Conservation (phyloP, 2,113 vertebrate genomes). For the Oryzias melastigma region DNA sequence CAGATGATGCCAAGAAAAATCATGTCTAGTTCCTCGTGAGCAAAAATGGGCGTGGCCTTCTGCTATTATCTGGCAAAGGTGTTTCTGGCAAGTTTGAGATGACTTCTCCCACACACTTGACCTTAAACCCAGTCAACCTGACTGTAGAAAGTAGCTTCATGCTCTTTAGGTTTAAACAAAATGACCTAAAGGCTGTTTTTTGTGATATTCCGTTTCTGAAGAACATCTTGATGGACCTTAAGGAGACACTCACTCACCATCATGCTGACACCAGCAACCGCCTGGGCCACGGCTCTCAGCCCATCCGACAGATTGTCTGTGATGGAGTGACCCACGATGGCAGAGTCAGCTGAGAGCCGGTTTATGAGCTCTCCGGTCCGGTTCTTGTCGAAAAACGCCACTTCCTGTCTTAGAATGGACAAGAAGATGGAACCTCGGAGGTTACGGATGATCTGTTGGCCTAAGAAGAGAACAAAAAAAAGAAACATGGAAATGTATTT, state of each 20-base stretch:
- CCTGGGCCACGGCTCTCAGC: conserved; percentile 89
- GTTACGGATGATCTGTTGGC: conserved; percentile 89
- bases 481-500: background rate
- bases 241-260: conserved; percentile 80
- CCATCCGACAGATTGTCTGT: conserved; percentile 97
- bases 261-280: conserved; percentile 89
- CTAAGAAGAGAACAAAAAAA: conserved; percentile 66
- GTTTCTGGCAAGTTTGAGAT: no score
- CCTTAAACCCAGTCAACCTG: no score
- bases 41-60: background rate
- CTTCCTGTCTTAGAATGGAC: conserved; percentile 92
- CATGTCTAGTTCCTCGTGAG: conserved; percentile 7
- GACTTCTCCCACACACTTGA: no score
- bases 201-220: no score
- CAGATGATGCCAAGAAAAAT: background rate
- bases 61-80: background rate
- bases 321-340: conserved; percentile 85
- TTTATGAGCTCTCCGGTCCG: conserved; percentile 95
- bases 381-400: conserved; percentile 93
- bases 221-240: background rate
- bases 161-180: background rate
- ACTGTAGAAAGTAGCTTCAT: no score
- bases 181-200: background rate
- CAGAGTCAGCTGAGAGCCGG: conserved; percentile 91
- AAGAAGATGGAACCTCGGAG: conserved; percentile 87